Evolutionary conservation across 2,888 invertebrate genomes (phyloP), one percentile per base, ranked within the genome.

Genomic region (Antheraea yamamai): DNA sequence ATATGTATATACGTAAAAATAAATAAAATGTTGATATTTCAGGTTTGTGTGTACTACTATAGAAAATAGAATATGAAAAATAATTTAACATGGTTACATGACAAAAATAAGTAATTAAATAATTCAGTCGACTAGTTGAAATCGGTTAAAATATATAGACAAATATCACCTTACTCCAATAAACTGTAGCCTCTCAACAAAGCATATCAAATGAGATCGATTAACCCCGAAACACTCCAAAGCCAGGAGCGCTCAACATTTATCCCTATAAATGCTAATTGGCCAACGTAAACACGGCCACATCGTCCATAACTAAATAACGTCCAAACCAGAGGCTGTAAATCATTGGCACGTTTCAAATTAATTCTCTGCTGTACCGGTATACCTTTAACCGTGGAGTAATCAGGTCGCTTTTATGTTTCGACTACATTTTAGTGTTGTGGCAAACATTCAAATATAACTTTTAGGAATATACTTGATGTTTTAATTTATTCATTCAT

Each of bases 301-400:
- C 88, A 84, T 87, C 85, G 85, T 87, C 85, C 85, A 89, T 89
- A 88, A 89, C 88, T 86, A 88, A 89, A 91, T 90, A 89, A 89
- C 85, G 84, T 85, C 86, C 83, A 84, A 86, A 85, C 87, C 87
- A 88, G 85, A 78, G 83, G 81, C 83, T 84, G 87, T 92, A 89
- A 92, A 92, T 92, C 92, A 92, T 92, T 90, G 89, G 88, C 88
- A 89, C 90, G 89, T 87, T 89, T 87, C 89, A 86, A 90, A 92
- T 92, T 92, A 92, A 92, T 91, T 92, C 88, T 86, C 85, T 87
- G 83, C 82, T 77, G 82, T 87, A 89, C 89, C 89, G 86, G 88
- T 84, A 82, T 84, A 82, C 88, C 61, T 61, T 23, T 88, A 90
- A 89, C 87, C 86, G 81, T 79, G 82, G 75, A 81, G 84, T 86